Base-by-base conservation (phyloP, 2,113 vertebrate species). In the Pseudorasbora parva region DNA sequence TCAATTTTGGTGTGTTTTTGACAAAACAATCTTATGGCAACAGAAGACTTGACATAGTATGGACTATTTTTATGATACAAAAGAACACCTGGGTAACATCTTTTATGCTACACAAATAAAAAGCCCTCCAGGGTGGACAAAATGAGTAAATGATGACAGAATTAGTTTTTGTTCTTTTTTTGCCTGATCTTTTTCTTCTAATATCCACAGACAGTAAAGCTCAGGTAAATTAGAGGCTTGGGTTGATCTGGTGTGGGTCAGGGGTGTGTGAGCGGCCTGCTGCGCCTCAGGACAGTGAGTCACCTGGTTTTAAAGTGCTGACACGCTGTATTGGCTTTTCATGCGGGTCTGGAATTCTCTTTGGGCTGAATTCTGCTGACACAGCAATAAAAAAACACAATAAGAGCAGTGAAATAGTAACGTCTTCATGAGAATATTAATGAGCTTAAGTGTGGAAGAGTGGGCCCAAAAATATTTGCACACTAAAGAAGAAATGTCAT, bases 231-330 rank as follows among this genome's bases (percentile, higher is more conserved):
- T 12, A 78, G 56, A 60, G 57, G 19, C 15, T 64, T 41, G 19
- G 12, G 12, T 7, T 11, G 14, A 4, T 25, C 4, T 5, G 43
- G 27, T 45, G 81, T 37, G 30, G 27, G 56, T 47, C 66, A 41
- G 66, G 30, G 21, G 59, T 54, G 37, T 59, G 21, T 82, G 57
- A 1, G 23, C 41, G 82, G 60, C 4, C 60, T 27, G 27, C 33
- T 69, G 66, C 8, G 66, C 82, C 37, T 57, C 73, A 5, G 76
- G 69, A 54, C 47, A 74, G 5, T 14, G 59, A 73, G 0, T 87
- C 87, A 94, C 92, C 93, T 92, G 88, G 89, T 56, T 91, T 88
- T 79, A 91, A 90, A 60, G 86, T 82, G 76, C 79, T 59, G 4
- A 78, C 82, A 11, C 62, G 84, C 21, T 88, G 74, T 71, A 64